A percentile compares a stretch with the other conserved stretches of the same genome.
These are phyloP conservation scores for Drosophila villosipedis DNA, from an alignment of 2,888 invertebrate species.

Conservation along the genomic window DNA sequence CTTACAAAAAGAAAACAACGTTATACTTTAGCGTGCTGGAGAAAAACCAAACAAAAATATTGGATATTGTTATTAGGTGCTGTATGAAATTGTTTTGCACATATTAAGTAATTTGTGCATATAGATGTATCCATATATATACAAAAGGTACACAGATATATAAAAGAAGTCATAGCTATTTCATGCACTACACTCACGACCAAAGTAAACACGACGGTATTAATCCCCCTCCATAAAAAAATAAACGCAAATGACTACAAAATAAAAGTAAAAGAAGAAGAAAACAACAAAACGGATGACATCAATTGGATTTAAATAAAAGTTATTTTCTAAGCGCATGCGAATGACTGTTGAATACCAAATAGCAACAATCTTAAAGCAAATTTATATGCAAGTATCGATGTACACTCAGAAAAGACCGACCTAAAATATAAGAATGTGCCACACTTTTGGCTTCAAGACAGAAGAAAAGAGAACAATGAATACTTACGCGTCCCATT, in stretches of 20 bases:
- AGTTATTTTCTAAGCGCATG: conserved; percentile 13
- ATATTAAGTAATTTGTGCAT: background rate
- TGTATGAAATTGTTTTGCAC: background rate
- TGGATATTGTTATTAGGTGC: background rate
- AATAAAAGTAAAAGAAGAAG: conserved; percentile 1
- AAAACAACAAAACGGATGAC: conserved; percentile 15
- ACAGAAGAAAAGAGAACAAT: background rate
- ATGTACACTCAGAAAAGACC: background rate
- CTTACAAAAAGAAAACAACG: background rate
- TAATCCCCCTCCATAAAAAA: conserved; percentile 2
- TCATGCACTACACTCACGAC: conserved; percentile 17
- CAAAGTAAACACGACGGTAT: conserved; percentile 16
- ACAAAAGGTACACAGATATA: background rate
- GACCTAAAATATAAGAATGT: background rate
- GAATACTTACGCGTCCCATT: background rate
- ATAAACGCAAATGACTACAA: conserved; percentile 16
- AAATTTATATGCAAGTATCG: background rate
- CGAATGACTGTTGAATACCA: conserved; percentile 27
- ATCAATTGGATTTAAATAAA: conserved; percentile 20
- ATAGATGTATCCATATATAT: background rate
- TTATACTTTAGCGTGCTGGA: background rate
- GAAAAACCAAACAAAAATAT: background rate
- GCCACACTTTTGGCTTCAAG: too few species aligned
- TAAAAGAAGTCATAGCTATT: background rate
- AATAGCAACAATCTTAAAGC: conserved; percentile 10